Evolutionary conservation across 92 coral and sea anemone species (phyloP).

Genomic region (Montipora capitata): DNA sequence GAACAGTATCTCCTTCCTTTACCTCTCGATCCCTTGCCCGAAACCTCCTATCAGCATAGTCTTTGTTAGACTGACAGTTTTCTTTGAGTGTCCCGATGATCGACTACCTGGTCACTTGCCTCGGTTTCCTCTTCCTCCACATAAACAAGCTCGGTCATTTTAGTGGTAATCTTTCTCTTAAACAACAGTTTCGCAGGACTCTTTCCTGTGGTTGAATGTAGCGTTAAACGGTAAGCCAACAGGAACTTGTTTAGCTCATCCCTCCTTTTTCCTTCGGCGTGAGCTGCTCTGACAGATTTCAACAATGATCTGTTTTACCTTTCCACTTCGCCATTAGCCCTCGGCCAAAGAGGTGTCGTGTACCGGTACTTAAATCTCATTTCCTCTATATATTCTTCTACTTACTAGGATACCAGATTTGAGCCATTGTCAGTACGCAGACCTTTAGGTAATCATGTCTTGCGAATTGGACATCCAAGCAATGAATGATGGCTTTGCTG

Average conservation of each 20-base stretch:
- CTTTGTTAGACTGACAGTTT: conserved; percentile 23
- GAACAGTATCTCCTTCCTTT: conserved; percentile 57
- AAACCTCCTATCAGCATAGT: conserved; percentile 40
- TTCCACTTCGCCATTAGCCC: too few relatives aligned
- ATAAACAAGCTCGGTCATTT: conserved; percentile 46
- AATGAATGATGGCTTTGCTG: too few relatives aligned
- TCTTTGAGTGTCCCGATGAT: neutral
- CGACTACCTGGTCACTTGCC: neutral
- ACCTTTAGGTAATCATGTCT: conserved; percentile 52
- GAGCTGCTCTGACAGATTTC: conserved; percentile 62
- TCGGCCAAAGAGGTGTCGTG: conserved; percentile 54
- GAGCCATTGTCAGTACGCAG: too few relatives aligned
- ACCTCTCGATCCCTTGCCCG: conserved; percentile 42
- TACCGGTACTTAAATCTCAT: conserved; percentile 22
- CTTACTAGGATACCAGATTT: too few relatives aligned
- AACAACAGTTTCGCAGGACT: conserved; percentile 33
- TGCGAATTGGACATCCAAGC: conserved; percentile 18
- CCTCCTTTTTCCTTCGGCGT: conserved; percentile 50
- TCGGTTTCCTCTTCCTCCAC: conserved; percentile 17
- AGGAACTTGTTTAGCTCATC: conserved; percentile 18
- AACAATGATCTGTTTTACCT: conserved; percentile 43
- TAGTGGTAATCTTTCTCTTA: neutral
- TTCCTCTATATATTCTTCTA: too few relatives aligned
- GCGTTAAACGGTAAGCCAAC: conserved; percentile 30
- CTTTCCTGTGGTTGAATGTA: conserved; percentile 60